These are phyloP conservation scores for Chirona hameri DNA, from an alignment of 2,888 invertebrate species.

Conservation along the genomic window DNA sequence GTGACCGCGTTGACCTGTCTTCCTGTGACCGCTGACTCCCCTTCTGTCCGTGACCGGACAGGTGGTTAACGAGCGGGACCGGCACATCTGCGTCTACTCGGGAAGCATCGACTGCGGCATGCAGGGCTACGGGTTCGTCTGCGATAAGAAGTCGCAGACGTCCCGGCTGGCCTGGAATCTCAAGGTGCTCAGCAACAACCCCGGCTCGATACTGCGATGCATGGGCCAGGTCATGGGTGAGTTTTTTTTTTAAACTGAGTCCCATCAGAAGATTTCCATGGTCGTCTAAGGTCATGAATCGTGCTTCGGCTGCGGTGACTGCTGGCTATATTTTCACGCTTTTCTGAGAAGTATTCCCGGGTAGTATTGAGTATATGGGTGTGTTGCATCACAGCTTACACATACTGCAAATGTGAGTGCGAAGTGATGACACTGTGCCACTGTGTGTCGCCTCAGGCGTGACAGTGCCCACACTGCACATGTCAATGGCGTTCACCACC, in stretches of 20 bases:
- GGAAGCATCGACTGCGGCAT: slow-evolving; percentile 81
- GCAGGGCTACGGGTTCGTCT: slow-evolving; percentile 67
- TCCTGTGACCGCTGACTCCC: not conserved
- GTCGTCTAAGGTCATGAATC: no score
- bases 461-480: slow-evolving; percentile 84
- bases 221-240: slow-evolving; percentile 77
- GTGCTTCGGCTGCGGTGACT: no score
- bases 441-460: slow-evolving; percentile 56
- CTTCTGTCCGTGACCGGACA: not conserved
- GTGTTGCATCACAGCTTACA: no score
- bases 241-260: slow-evolving; percentile 34
- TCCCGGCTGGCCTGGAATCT: slow-evolving; percentile 86
- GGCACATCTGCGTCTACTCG: slow-evolving; percentile 80
- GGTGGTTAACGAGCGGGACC: slow-evolving; percentile 67
- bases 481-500: slow-evolving; percentile 88
- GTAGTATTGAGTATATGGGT: no score
- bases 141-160: slow-evolving; percentile 69
- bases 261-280: not conserved
- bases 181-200: slow-evolving; percentile 75
- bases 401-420: no score
- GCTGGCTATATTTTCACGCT: no score
- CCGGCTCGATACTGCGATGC: slow-evolving; percentile 73
- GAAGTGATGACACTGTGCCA: no score
- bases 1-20: no score
- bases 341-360: no score